These are phyloP conservation scores for Montipora efflorescens DNA, from an alignment of 64 coral and sea anemone species.

Conservation along the genomic window DNA sequence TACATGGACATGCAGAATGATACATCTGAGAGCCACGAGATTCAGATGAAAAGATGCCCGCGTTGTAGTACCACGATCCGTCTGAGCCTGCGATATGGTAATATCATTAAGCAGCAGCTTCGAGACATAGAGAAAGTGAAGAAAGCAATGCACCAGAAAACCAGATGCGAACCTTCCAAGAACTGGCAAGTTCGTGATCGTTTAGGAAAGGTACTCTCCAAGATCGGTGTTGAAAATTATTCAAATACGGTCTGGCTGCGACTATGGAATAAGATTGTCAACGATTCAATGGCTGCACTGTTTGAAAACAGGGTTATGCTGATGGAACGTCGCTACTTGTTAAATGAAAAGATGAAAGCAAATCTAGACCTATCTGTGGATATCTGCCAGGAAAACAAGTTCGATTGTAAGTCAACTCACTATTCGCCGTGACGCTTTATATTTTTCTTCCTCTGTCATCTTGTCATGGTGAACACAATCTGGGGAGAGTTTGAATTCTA, in stretches of 20 bases:
- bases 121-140: slow-evolving; percentile 72
- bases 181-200: neutral
- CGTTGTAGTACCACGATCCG: slow-evolving; percentile 71
- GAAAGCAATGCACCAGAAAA: neutral
- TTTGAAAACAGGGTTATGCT: slow-evolving; percentile 57
- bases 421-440: too few species aligned
- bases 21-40: neutral
- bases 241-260: too few species aligned
- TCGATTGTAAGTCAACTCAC: neutral
- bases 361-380: neutral
- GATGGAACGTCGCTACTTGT: neutral
- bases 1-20: slow-evolving; percentile 50
- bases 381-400: neutral
- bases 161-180: too few species aligned
- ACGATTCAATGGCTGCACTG: neutral
- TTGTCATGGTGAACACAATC: too few species aligned
- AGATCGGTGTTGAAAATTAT: neutral
- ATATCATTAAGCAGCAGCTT: slow-evolving; percentile 65
- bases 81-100: slow-evolving; percentile 74
- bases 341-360: neutral
- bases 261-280: neutral
- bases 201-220: neutral
- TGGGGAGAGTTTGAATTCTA: too few species aligned
- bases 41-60: slow-evolving; percentile 78
- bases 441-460: too few species aligned